A percentile compares a stretch with the other conserved stretches of the same genome.
Conservation (phyloP, 2,113 vertebrate genomes). For the Corvus moneduloides region DNA sequence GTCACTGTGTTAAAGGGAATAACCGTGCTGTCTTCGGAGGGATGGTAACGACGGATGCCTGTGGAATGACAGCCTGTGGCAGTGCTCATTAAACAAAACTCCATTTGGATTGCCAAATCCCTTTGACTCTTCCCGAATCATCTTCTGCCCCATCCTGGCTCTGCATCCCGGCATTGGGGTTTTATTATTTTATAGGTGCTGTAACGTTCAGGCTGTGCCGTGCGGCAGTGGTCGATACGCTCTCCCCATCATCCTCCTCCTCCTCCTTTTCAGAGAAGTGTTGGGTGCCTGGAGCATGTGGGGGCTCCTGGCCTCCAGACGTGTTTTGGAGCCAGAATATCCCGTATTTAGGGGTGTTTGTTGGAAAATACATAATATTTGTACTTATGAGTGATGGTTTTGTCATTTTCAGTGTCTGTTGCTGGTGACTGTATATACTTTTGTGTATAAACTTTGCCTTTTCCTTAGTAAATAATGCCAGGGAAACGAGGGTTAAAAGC, state of each 20-base stretch:
- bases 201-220: rapidly evolving
- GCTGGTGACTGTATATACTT: background rate
- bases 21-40: rapidly evolving
- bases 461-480: background rate
- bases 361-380: background rate
- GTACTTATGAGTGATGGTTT: background rate
- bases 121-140: background rate
- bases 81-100: background rate
- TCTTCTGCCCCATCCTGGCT: background rate
- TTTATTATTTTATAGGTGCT: constrained; percentile 43
- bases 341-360: background rate
- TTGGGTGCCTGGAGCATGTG: background rate
- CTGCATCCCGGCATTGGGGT: rapidly evolving
- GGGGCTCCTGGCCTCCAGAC: background rate
- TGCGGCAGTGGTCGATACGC: rapidly evolving
- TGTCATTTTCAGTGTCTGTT: rapidly evolving
- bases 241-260: background rate
- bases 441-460: background rate
- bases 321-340: background rate
- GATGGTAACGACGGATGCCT: background rate
- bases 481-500: background rate
- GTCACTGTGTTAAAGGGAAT: background rate
- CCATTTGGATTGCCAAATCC: background rate
- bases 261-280: background rate
- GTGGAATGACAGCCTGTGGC: background rate